A percentile compares a stretch with the other conserved stretches of the same genome.
These are phyloP conservation scores for Punctoribates punctum DNA, from an alignment of 2,888 invertebrate genomes.

Conservation along the genomic window DNA sequence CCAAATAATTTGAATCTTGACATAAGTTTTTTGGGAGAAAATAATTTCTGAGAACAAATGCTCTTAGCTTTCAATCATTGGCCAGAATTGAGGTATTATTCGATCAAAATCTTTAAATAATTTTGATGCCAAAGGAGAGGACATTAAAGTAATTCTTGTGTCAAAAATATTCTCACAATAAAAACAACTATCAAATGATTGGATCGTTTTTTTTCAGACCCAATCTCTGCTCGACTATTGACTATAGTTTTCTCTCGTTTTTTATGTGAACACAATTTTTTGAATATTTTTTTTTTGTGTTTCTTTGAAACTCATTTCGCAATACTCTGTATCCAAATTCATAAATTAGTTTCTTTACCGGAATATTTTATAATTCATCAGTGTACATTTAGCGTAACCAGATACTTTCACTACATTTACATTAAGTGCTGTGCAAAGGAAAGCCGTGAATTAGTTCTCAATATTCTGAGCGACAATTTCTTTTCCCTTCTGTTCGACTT, in stretches of 20 bases:
- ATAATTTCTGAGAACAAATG: not conserved
- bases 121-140: not conserved
- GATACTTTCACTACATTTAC: too few species aligned
- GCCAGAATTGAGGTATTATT: constrained; percentile 25
- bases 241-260: too few species aligned
- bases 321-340: too few species aligned
- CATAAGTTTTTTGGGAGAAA: not conserved
- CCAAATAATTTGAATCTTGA: not conserved
- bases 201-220: not conserved
- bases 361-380: too few species aligned
- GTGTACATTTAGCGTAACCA: too few species aligned
- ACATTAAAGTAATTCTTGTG: not conserved
- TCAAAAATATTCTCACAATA: not conserved
- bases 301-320: too few species aligned
- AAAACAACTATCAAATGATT: not conserved
- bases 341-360: too few species aligned
- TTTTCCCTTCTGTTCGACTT: not conserved
- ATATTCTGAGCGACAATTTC: not conserved
- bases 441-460: not conserved
- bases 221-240: not conserved
- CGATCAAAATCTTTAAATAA: constrained; percentile 5
- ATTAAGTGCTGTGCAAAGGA: too few species aligned
- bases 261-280: not conserved
- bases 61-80: not conserved
- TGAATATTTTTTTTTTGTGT: not conserved